Evolutionary conservation across 2,113 vertebrate genomes (phyloP).

Genomic region (Lathamus discolor): DNA sequence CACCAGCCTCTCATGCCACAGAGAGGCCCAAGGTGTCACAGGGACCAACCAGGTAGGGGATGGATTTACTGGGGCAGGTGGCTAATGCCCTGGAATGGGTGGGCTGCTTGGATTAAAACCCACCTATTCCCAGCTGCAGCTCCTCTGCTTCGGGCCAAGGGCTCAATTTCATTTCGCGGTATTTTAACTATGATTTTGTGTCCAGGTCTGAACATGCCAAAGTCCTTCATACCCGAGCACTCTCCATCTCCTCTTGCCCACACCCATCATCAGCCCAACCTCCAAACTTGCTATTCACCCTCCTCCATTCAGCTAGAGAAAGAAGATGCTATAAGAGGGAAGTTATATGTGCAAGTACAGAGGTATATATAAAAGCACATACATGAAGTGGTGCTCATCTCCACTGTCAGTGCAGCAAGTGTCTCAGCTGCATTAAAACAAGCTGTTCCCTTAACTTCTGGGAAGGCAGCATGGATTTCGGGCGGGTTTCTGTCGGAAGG

Average conservation of each 20-base stretch:
- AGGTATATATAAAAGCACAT: no score
- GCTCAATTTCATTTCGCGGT: background rate
- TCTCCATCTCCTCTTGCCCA: background rate
- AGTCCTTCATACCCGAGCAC: background rate
- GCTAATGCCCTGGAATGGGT: rapidly evolving
- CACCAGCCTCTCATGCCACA: rapidly evolving
- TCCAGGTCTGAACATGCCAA: background rate
- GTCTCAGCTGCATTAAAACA: background rate
- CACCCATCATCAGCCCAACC: background rate
- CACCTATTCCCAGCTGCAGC: background rate
- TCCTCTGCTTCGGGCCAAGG: background rate
- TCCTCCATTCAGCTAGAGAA: background rate
- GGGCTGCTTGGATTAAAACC: background rate
- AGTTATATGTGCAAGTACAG: background rate
- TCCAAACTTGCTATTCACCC: background rate
- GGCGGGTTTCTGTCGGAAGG: background rate
- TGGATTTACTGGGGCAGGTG: background rate
- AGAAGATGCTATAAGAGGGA: background rate
- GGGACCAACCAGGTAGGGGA: background rate
- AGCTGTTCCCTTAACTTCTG: background rate
- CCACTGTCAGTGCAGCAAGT: background rate
- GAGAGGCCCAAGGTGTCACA: background rate
- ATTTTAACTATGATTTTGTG: background rate
- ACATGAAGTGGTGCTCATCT: background rate
- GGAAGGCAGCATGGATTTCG: background rate